Evolutionary conservation across 1,140 invertebrate genomes (phyloP).

Genomic region (Pollicipes pollicipes): DNA sequence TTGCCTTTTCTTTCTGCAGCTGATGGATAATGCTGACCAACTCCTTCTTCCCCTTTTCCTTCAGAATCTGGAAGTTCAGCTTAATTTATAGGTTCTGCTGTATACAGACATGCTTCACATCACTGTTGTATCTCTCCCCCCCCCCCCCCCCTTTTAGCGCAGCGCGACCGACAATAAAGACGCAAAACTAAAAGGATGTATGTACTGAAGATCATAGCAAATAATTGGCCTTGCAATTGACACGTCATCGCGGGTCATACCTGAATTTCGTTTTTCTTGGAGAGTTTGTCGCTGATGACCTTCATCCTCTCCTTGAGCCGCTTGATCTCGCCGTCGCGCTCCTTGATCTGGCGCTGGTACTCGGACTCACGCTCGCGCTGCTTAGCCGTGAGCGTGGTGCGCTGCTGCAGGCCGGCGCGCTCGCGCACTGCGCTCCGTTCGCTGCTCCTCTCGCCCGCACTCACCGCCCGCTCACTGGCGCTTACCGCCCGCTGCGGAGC

Average conservation of each 20-base stretch:
- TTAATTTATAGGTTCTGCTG: too few species aligned
- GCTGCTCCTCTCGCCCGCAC: too few species aligned
- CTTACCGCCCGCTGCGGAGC: too few species aligned
- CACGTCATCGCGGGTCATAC: too few species aligned
- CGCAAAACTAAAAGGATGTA: neutral
- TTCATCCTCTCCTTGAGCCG: slow-evolving; percentile 27
- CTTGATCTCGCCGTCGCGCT: slow-evolving; percentile 30
- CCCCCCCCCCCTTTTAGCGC: too few species aligned
- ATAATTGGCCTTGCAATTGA: neutral
- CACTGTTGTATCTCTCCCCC: too few species aligned
- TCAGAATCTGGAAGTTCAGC: neutral
- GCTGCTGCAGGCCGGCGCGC: slow-evolving; percentile 11
- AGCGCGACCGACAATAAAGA: too few species aligned
- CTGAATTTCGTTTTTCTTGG: slow-evolving; percentile 14
- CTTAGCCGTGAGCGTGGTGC: slow-evolving; percentile 10
- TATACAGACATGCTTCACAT: too few species aligned
- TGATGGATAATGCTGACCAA: neutral
- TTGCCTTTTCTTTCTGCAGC: slow-evolving; percentile 2
- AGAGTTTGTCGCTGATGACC: slow-evolving; percentile 22
- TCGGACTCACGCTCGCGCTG: slow-evolving; percentile 24
- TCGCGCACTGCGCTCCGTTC: slow-evolving; percentile 9
- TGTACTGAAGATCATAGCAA: neutral
- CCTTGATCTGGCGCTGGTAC: slow-evolving; percentile 26
- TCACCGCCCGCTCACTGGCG: too few species aligned
- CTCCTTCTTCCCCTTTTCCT: neutral